Evolutionary conservation across 2,797 vertebrate species (phyloP).

Genomic region (Pseudopleuronectes americanus): DNA sequence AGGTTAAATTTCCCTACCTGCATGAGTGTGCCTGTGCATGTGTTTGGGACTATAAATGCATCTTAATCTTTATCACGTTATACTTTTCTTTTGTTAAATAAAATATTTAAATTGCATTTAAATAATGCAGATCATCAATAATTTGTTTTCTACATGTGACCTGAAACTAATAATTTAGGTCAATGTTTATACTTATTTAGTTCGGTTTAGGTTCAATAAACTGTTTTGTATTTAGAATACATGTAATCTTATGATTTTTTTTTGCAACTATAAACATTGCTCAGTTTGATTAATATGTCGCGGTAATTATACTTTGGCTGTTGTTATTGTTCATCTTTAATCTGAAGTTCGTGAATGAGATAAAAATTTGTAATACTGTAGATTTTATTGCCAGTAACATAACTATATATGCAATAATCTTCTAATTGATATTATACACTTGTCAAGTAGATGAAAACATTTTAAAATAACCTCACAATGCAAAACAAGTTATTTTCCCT

Average conservation of each 20-base stretch:
- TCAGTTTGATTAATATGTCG: neutral
- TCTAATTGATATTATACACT: neutral
- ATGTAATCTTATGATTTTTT: neutral
- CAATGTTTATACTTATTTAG: neutral
- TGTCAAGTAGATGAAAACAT: neutral
- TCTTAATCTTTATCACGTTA: neutral
- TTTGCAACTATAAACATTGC: neutral
- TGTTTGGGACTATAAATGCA: too few relatives aligned
- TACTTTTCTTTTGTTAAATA: neutral
- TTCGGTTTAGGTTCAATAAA: neutral
- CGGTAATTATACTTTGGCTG: neutral
- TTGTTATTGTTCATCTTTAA: too few relatives aligned
- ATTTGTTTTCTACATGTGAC: neutral
- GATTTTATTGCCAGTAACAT: neutral
- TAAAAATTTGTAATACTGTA: too few relatives aligned
- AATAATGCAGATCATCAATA: neutral
- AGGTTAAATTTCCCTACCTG: too few relatives aligned
- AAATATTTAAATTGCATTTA: neutral
- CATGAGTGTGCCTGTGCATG: too few relatives aligned
- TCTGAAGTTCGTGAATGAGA: too few relatives aligned
- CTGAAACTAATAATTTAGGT: neutral
- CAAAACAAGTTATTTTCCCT: slow-evolving; percentile 7
- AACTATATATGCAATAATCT: neutral
- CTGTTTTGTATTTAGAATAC: neutral
- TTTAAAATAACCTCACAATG: neutral